A percentile compares a stretch with the other conserved stretches of the same genome.
phyloP scores from a whole-genome alignment of 1,140 invertebrate species.

The Ips nitidus region DNA sequence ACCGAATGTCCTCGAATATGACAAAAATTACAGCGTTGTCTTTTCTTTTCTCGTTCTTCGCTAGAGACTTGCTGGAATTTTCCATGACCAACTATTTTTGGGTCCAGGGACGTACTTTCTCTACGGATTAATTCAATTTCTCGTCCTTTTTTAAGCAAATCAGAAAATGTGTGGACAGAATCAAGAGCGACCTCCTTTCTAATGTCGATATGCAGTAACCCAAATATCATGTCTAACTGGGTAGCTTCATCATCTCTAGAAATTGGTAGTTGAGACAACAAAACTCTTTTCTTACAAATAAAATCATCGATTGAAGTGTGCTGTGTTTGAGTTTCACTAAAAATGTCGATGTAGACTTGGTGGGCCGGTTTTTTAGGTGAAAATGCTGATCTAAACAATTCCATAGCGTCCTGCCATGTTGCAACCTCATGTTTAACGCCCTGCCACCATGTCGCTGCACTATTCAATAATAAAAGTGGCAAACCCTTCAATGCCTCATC shows the following conservation, averaged over 20 bases:
- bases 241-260: neutral
- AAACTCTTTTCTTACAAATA: neutral
- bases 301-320: neutral
- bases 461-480: conserved; percentile 49
- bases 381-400: neutral
- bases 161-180: neutral
- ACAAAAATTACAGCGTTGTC: neutral
- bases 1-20: conserved; percentile 2
- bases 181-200: neutral
- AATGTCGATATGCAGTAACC: neutral
- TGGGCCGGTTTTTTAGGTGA: neutral
- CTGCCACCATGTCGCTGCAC: conserved; percentile 54
- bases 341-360: conserved; percentile 3
- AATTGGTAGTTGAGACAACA: neutral
- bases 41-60: neutral
- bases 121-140: neutral
- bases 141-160: neutral
- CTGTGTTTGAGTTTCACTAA: neutral
- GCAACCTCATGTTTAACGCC: conserved; percentile 44
- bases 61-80: neutral
- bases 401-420: conserved; percentile 28
- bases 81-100: neutral
- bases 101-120: too few species aligned
- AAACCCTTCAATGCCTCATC: conserved; percentile 51
- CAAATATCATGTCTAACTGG: neutral